Evolutionary conservation across 2,113 vertebrate genomes (phyloP), one percentile per base, ranked within the genome.

Genomic region (Poeciliopsis turrubarensis): DNA sequence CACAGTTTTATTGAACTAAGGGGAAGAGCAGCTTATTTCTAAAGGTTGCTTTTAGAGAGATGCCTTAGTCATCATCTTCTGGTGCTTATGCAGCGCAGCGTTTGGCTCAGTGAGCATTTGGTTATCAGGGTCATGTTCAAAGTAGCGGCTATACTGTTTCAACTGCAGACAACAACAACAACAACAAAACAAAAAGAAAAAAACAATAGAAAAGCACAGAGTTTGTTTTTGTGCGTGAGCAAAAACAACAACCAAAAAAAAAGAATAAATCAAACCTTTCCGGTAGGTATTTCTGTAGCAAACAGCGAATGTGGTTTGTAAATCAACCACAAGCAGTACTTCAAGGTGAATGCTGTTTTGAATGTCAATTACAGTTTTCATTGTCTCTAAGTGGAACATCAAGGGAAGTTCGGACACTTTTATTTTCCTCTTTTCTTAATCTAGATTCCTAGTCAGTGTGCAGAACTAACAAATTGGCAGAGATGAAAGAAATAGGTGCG

Each of bases 121-220:
- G 83, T 88, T 90, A 91, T 92, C 91, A 93, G 90, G 91, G 92
- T 93, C 92, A 93, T 93, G 92, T 93, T 93, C 91, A 93, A 92
- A 93, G 91, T 89, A 92, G 86, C 81, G 76, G 81, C 86, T 90
- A 11, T 57, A 83, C 86, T 82, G 89, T 91, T 91, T 79, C 83
- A 86, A 65, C 29, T 37, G 10, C 34, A 37, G 12, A 11, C 34
- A 37, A 37, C 31, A 37, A 34, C 1, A 34, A n/a, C n/a, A n/a
- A n/a, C n/a, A n/a, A n/a, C n/a, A 1, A 1, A 32, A 34, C 32
- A 34, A 34, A 9, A 34, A 34, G 1, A 34, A 1, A 37, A 66
- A 81, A 34, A 3, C 10, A 8, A 11, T 65, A 37, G 44, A 68
- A 81, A 44, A 15, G 41, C 15, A 73, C 68, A 22, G 51, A 11